Evolutionary conservation across 1,140 invertebrate species (phyloP).

Genomic region (Drosophila gunungcola): DNA sequence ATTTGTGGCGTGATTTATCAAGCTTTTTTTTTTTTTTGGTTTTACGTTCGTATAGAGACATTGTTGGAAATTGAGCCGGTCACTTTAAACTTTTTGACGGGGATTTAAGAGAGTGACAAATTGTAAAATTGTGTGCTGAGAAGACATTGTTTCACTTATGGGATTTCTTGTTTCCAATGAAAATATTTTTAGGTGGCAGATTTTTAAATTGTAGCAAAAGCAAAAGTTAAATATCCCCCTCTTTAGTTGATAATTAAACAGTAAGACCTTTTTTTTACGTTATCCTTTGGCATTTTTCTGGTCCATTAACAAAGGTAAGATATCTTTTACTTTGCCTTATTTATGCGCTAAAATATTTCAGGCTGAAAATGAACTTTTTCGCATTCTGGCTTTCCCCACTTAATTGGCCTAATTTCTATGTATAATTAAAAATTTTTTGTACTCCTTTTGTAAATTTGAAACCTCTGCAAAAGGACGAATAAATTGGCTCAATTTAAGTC

Average conservation of each 20-base stretch:
- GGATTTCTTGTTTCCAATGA: background rate
- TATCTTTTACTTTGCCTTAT: slow-evolving; percentile 18
- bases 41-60: background rate
- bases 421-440: slow-evolving; percentile 71
- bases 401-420: slow-evolving; percentile 77
- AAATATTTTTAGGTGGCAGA: too few relatives aligned
- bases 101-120: background rate
- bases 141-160: background rate
- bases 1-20: slow-evolving; percentile 21
- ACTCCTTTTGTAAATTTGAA: slow-evolving; percentile 44
- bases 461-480: slow-evolving; percentile 26
- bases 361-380: slow-evolving; percentile 35
- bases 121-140: background rate
- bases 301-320: slow-evolving; percentile 10
- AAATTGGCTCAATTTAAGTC: slow-evolving; percentile 48
- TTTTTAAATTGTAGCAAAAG: too few relatives aligned
- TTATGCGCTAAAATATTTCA: slow-evolving; percentile 25
- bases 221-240: background rate
- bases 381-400: slow-evolving; percentile 32
- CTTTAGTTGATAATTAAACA: background rate
- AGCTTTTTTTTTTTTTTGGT: slow-evolving; percentile 24
- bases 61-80: slow-evolving; percentile 4
- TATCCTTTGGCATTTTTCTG: background rate
- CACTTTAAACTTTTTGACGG: slow-evolving; percentile 4
- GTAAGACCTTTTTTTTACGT: background rate